Conservation (phyloP, 1,140 invertebrate species). For the Sitobion miscanthi region DNA sequence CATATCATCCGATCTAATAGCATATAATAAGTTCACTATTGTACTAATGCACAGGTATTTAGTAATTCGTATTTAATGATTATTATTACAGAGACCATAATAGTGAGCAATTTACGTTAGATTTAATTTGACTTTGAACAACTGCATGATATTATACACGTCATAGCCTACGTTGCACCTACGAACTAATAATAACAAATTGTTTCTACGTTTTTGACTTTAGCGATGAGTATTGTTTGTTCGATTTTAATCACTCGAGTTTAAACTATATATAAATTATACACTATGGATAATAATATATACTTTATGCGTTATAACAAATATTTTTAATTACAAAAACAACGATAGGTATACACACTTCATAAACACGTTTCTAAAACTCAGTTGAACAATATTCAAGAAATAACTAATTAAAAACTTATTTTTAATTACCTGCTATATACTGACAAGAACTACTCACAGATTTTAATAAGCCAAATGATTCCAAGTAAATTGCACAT, state of each 20-base stretch:
- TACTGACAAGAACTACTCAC: not conserved
- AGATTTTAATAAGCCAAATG: not conserved
- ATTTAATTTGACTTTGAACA: not conserved
- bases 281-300: not conserved
- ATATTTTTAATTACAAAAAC: not conserved
- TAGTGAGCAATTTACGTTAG: not conserved
- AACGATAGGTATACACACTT: not conserved
- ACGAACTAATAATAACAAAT: not conserved
- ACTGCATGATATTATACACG: not conserved
- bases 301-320: not conserved
- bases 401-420: conserved; percentile 23
- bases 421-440: not conserved
- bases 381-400: not conserved
- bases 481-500: not conserved
- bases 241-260: not conserved
- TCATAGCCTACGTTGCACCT: too few relatives aligned
- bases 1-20: not conserved
- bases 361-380: conserved; percentile 7
- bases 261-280: not conserved
- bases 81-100: not conserved
- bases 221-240: not conserved
- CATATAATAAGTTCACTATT: not conserved
- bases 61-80: not conserved
- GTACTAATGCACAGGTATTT: not conserved
- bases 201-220: not conserved